Evolutionary conservation across 2,888 invertebrate genomes (phyloP).

Genomic region (Anorthoa munda): DNA sequence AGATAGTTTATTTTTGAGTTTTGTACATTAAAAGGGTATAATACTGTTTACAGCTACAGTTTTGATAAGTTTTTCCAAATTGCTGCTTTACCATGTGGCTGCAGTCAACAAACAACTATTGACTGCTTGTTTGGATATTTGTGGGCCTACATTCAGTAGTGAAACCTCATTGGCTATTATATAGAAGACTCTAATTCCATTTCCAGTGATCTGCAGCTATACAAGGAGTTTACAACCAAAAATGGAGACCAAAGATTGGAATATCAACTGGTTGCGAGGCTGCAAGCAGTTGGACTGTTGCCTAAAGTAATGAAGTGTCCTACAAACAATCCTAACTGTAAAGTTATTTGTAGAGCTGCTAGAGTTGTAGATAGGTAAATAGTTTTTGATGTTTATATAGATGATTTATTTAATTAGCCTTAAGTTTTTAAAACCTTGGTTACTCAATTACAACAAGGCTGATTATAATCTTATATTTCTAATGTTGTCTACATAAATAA

Average conservation of each 20-base stretch:
- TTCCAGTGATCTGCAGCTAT: constrained; percentile 81
- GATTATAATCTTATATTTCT: neutral
- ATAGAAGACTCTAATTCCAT: constrained; percentile 19
- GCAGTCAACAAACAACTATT: neutral
- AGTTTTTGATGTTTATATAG: neutral
- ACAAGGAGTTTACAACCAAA: constrained; percentile 75
- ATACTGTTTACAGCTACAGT: neutral
- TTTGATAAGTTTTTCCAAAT: neutral
- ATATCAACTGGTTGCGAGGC: constrained; percentile 77
- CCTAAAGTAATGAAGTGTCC: constrained; percentile 77
- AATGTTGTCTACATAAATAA: neutral
- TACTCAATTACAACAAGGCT: neutral
- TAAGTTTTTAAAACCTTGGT: neutral
- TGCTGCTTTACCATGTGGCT: neutral
- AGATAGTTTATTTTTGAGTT: neutral
- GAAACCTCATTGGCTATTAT: neutral
- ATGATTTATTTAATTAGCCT: neutral
- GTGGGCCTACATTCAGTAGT: neutral
- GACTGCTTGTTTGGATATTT: neutral
- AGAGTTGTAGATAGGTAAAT: constrained; percentile 85
- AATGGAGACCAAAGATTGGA: constrained; percentile 77
- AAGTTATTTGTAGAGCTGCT: constrained; percentile 78
- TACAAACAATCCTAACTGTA: constrained; percentile 76
- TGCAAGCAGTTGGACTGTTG: constrained; percentile 81
- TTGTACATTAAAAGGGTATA: neutral